Base-by-base conservation (phyloP, 2,797 vertebrate species). In the Argentina silus region DNA sequence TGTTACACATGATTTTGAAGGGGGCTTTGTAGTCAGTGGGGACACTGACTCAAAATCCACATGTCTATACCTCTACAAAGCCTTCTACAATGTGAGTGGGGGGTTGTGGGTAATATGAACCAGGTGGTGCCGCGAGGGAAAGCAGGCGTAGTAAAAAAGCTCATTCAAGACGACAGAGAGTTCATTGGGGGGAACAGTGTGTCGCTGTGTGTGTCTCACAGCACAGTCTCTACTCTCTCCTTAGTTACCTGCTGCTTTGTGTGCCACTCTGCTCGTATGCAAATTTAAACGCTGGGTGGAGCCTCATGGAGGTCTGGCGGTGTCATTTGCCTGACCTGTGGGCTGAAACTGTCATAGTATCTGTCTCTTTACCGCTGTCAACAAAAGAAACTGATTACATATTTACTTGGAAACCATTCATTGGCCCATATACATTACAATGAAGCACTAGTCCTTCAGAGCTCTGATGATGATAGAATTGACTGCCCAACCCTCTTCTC, bases 111-210 rank as follows among this genome's bases (percentile, higher is more conserved):
- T 92, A 93, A 92, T 92, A 61, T 60, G 82, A 91, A 89, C 83
- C 93, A 94, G 92, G 91, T 92, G 91, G 84, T 36, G 77, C 78
- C 80, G 67, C 74, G 74, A 89, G 85, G 78, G 74, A 81, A 80
- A 80, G 78, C 75, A 69, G 70, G 42, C 59, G 74, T 83, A 77
- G 78, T 88, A 86, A 88, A 88, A n/a, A 87, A 74, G 66, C 75
- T 82, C 53, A 73, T 87, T 86, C 83, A 78, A 79, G 82, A 85
- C 91, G 90, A 81, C 88, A 90, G 86, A 89, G 83, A 78, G 81
- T 87, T 89, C 85, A 77, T 83, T 80, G 70, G 47, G 76, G 81
- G 83, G 85, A 89, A 88, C 90, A 88, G 78, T 85, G 82, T 78
- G 76, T 88, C 82, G 59, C 86, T 87, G 78, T 89, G 83, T 76